A percentile compares a stretch with the other conserved stretches of the same genome.
Conservation (phyloP, 2,888 invertebrate species). For the Idaea biselata region DNA sequence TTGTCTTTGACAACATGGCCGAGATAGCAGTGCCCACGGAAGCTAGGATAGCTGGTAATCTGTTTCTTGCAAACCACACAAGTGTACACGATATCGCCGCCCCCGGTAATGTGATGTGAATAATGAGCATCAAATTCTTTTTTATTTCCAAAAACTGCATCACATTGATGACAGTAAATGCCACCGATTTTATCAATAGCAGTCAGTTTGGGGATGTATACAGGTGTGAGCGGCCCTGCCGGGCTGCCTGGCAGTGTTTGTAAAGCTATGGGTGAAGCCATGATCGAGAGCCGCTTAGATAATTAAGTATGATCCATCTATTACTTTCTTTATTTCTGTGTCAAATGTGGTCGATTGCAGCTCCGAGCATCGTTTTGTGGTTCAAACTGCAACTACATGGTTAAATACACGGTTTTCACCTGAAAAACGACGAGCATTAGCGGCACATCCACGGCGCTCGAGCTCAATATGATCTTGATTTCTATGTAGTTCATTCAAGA, state of each 20-base stretch:
- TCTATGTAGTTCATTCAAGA: neutral
- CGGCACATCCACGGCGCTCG: constrained; percentile 9
- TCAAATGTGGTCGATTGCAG: constrained; percentile 54
- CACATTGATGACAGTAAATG: constrained; percentile 80
- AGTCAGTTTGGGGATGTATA: constrained; percentile 49
- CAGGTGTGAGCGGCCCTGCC: constrained; percentile 18
- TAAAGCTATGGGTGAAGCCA: constrained; percentile 47
- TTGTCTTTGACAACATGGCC: constrained; percentile 78
- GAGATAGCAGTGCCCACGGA: constrained; percentile 81
- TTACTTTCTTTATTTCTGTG: constrained; percentile 47
- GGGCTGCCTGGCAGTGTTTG: constrained; percentile 15
- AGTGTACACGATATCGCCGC: constrained; percentile 67
- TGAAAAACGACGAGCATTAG: constrained; percentile 39
- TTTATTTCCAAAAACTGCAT: constrained; percentile 70
- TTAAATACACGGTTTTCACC: constrained; percentile 45
- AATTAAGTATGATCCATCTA: constrained; percentile 69
- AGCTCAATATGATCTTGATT: constrained; percentile 27
- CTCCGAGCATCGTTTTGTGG: constrained; percentile 56
- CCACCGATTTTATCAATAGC: constrained; percentile 73
- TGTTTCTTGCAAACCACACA: constrained; percentile 80
- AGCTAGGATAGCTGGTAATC: constrained; percentile 76
- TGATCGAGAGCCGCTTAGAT: constrained; percentile 34
- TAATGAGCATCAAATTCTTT: constrained; percentile 80
- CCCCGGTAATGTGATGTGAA: constrained; percentile 51
- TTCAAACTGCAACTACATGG: constrained; percentile 60